Percentiles rank a stretch among this genome's conserved stretches.
These are phyloP conservation scores for Empis stercorea DNA, from an alignment of 2,888 invertebrate genomes.

Conservation along the genomic window DNA sequence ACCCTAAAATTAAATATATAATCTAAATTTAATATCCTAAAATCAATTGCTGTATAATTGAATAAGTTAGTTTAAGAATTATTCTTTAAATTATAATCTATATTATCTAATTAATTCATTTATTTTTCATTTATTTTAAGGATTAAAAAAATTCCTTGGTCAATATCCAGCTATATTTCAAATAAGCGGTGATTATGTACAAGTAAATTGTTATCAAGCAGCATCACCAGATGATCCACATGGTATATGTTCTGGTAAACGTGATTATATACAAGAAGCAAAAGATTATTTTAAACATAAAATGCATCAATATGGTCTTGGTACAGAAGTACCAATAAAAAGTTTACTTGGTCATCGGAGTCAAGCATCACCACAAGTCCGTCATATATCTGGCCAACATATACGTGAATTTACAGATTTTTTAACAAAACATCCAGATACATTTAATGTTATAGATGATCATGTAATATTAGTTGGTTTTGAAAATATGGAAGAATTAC, in stretches of 20 bases:
- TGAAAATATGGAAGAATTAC: constrained; percentile 52
- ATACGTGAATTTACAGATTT: constrained; percentile 91
- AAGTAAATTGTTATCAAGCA: constrained; percentile 67
- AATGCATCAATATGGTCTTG: constrained; percentile 87
- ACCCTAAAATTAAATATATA: too few species aligned
- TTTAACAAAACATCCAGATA: constrained; percentile 67
- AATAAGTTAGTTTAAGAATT: too few species aligned
- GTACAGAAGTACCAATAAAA: constrained; percentile 92
- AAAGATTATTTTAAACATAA: constrained; percentile 95
- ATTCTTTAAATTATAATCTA: too few species aligned
- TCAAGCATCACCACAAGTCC: constrained; percentile 92
- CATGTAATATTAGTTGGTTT: constrained; percentile 68
- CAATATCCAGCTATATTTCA: constrained; percentile 95
- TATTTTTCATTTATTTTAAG: constrained; percentile 28
- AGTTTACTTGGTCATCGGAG: constrained; percentile 92
- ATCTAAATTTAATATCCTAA: too few species aligned
- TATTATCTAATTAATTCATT: not conserved
- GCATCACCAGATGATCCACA: constrained; percentile 44
- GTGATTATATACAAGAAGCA: constrained; percentile 90
- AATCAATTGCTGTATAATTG: too few species aligned
- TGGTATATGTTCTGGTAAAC: constrained; percentile 44
- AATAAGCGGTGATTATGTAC: constrained; percentile 85
- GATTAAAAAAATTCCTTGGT: constrained; percentile 89
- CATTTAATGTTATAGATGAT: constrained; percentile 75
- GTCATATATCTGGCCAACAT: constrained; percentile 90